Base-by-base conservation (phyloP, 2,888 invertebrate species). In the Drosophila greeni region DNA sequence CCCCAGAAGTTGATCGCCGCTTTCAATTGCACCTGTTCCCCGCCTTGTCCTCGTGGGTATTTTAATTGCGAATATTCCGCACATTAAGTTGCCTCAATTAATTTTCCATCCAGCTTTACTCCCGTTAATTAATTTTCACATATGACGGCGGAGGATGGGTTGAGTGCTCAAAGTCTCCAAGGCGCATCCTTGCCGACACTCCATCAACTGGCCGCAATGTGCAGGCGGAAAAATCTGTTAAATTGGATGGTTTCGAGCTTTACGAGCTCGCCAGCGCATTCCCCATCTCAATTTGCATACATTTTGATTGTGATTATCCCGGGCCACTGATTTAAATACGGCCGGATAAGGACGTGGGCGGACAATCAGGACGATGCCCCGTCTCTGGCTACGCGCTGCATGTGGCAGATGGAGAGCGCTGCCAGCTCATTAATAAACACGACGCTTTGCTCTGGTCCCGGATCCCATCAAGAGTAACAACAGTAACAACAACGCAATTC, bases 281-380 rank as follows among this genome's bases (percentile, higher is more conserved):
- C 16, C 40, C 48, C 72, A 54, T 53, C 64, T 59, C 78, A 83
- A 83, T 80, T 80, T 83, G 79, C 80, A 80, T 80, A 72, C 71
- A 80, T 75, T 80, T 75, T 72, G 78, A 66, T 73, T 81, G 78
- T 74, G 79, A 82, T 81, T 81, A 82, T 76, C 79, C 67, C 43
- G 56, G 66, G 72, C 82, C 76, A 70, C 76, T 78, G 84, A 83
- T 83, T 81, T 78, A 82, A 84, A 75, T 76, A 40, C 47, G 62
- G 34, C 20, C 52, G 24, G 37, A 51, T 45, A 40, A 34, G 66
- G 68, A 52, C 33, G 39, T 56, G 49, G 36, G 34, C n/a, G 56
- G 47, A 52, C 34, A 40, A 52, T 34, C 18, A 48, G 37, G 37
- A 58, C 29, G 9, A 40, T 33, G 53, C 39, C 31, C 14, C 14